phyloP scores from a whole-genome alignment of 2,888 invertebrate species.

The Cosmorhoe ocellata region DNA sequence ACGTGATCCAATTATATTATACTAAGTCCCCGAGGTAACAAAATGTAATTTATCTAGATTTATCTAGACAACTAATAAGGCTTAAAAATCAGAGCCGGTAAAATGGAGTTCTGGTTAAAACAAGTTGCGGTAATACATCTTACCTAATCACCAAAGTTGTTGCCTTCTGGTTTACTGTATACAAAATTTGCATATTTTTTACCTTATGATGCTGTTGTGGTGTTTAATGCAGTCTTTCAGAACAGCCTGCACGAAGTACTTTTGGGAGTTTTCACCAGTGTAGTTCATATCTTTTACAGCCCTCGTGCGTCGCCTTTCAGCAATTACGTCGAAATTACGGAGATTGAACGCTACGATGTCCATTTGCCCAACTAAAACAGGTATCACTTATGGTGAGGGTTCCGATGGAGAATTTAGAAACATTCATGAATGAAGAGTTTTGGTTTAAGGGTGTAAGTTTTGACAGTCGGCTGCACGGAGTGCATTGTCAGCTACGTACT shows the following conservation, averaged over 20 bases:
- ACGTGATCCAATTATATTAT: not conserved
- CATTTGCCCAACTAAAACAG: conserved; percentile 75
- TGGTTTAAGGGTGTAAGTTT: too few relatives aligned
- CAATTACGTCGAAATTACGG: conserved; percentile 63
- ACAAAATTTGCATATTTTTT: conserved; percentile 31
- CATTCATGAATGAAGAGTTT: too few relatives aligned
- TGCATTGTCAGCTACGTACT: too few relatives aligned
- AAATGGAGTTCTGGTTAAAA: conserved; percentile 7
- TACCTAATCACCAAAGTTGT: conserved; percentile 19
- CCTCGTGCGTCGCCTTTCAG: conserved; percentile 50
- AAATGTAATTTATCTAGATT: too few relatives aligned
- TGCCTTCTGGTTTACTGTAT: conserved; percentile 10
- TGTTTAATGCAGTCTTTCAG: conserved; percentile 69
- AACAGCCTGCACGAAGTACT: conserved; percentile 48
- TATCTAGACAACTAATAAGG: too few relatives aligned
- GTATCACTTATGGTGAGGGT: too few relatives aligned
- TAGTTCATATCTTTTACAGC: conserved; percentile 40
- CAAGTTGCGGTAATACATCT: conserved; percentile 12
- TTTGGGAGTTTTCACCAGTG: conserved; percentile 33
- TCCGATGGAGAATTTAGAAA: too few relatives aligned
- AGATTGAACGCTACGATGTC: conserved; percentile 73
- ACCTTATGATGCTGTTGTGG: conserved; percentile 74
- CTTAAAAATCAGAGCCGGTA: not conserved
- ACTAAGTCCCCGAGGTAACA: not conserved
- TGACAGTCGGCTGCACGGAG: too few relatives aligned